Evolutionary conservation across 2,113 vertebrate genomes (phyloP), one percentile per base, ranked within the genome.

Genomic region (Oncorhynchus masou): DNA sequence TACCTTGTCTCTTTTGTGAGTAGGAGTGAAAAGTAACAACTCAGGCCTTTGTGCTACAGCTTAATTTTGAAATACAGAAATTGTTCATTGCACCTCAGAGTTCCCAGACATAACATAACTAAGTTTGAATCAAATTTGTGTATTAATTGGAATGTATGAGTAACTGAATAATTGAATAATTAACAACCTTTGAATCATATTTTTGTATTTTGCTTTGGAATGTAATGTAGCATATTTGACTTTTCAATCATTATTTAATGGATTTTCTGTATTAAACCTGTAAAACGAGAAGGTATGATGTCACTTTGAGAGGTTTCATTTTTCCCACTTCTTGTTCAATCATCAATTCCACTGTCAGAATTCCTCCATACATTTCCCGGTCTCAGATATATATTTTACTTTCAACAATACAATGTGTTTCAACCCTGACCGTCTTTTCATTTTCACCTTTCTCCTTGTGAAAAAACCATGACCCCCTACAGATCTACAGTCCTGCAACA

Each of bases 331-430:
- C n/a, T 54, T 57, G 57, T 11, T 62, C 60, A 68, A 77, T 70
- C 64, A 68, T 1, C 70, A 81, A 77, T 54, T 39, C 39, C 49
- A 51, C 74, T 81, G 73, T 64, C 59, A 7, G 45, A 67, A 68
- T 73, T 24, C 59, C 65, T 72, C 51, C 64, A 45, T 69, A 77
- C 76, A 80, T 78, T 83, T 73, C 75, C 34, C 68, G 11, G 51
- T 74, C 78, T 77, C 67, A 19, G 51, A 19, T 19, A 54, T 54
- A 54, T 12, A 54, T 12, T 15, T 54, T 19, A 19, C 16, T 54
- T 54, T 54, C 51, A 15, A 34, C 16, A 54, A 15, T 12, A 70
- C 39, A 70, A 13, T 20, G 48, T 48, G 13, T 22, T 72, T 20
- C 49, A 16, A 48, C 24, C 16, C 29, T 57, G 19, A 3, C 45